phyloP scores from a whole-genome alignment of 2,888 invertebrate species.

The Aelia acuminata region DNA sequence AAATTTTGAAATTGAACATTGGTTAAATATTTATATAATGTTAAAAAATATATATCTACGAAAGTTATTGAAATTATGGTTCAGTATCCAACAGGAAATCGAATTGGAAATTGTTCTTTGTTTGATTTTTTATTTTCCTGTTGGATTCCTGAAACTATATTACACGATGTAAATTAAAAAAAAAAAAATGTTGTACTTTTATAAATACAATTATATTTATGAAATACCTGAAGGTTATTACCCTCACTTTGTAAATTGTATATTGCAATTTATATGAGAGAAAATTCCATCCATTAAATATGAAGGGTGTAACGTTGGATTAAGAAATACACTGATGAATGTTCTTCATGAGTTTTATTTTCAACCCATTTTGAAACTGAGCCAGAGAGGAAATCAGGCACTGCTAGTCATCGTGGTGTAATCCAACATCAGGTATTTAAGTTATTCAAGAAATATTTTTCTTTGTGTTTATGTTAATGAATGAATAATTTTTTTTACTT shows the following conservation, averaged over 20 bases:
- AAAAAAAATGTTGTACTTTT: slow-evolving; percentile 13
- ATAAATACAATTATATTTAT: slow-evolving; percentile 47
- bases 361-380: slow-evolving; percentile 5
- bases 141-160: neutral
- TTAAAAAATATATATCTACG: neutral
- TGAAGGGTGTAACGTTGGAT: slow-evolving; percentile 50
- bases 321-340: slow-evolving; percentile 54
- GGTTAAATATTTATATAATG: slow-evolving; percentile 25
- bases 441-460: too few relatives aligned
- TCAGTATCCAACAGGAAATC: neutral
- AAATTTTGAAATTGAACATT: slow-evolving; percentile 12
- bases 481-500: too few relatives aligned
- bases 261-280: slow-evolving; percentile 51
- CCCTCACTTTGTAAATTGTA: slow-evolving; percentile 47
- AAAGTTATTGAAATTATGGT: neutral
- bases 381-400: neutral
- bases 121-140: neutral
- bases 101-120: neutral
- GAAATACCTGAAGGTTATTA: slow-evolving; percentile 39
- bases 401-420: neutral
- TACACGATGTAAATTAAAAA: neutral
- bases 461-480: too few relatives aligned
- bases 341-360: slow-evolving; percentile 48
- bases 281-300: slow-evolving; percentile 56
- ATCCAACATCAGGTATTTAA: neutral